phyloP scores from a whole-genome alignment of 2,113 vertebrate species.

The Larimichthys polyactis region DNA sequence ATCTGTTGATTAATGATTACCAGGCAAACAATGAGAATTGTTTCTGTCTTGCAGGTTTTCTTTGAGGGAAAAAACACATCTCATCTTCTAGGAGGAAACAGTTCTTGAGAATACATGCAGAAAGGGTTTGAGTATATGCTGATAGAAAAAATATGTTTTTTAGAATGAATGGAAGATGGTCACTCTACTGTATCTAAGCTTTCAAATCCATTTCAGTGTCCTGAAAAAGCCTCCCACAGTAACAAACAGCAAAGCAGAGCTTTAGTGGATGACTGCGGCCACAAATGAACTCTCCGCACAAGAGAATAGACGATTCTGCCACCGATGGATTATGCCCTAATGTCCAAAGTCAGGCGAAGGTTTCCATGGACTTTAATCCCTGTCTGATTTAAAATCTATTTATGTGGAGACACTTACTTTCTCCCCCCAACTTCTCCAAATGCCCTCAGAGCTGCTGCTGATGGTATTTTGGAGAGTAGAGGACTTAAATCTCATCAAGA shows the following conservation, averaged over 20 bases:
- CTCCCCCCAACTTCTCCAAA: neutral
- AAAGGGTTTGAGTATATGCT: neutral
- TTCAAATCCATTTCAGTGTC: constrained; percentile 21
- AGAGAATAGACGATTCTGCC: constrained; percentile 24
- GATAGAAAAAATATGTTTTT: constrained; percentile 7
- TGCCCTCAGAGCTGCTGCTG: constrained; percentile 33
- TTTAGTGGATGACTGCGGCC: constrained; percentile 27
- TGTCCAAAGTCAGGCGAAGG: constrained; percentile 43
- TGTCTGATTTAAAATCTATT: constrained; percentile 58
- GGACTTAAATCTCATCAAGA: constrained; percentile 66
- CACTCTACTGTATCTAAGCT: constrained; percentile 20
- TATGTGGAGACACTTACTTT: constrained; percentile 28
- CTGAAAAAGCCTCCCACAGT: constrained; percentile 10
- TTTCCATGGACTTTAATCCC: constrained; percentile 60
- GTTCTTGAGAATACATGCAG: neutral
- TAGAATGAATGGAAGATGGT: neutral
- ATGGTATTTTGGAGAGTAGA: constrained; percentile 50
- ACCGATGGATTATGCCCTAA: constrained; percentile 37
- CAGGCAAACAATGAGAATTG: neutral
- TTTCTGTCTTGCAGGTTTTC: neutral
- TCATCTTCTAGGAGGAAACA: neutral
- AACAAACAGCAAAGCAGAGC: constrained; percentile 31
- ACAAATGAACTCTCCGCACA: constrained; percentile 48
- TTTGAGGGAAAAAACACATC: neutral
- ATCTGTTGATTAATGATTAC: neutral